A percentile compares a stretch with the other conserved stretches of the same genome.
Evolutionary conservation across 92 coral and sea anemone species (phyloP).

Genomic region (Porites lobata): DNA sequence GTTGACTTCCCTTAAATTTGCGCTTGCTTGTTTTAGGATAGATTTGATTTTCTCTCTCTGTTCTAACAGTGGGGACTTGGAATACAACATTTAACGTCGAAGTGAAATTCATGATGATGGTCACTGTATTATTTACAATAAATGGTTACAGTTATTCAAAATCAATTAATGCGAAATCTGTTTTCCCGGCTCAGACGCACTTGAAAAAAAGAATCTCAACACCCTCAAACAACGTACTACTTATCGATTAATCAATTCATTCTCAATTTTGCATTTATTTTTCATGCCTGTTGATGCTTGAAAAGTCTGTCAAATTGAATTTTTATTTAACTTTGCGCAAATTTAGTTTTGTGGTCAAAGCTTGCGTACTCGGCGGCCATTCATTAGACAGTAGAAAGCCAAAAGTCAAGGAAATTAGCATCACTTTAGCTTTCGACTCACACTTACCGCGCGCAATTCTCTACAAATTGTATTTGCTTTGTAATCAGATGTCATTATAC

Average conservation of each 20-base stretch:
- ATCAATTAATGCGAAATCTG: conserved; percentile 14
- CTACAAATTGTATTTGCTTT: conserved; percentile 48
- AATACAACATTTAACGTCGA: neutral
- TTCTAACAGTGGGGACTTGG: neutral
- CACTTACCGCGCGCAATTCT: conserved; percentile 28
- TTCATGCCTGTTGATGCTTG: conserved; percentile 1
- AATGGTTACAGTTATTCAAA: conserved; percentile 41
- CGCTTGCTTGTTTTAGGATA: neutral
- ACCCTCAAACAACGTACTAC: conserved; percentile 9
- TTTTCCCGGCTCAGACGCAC: conserved; percentile 24
- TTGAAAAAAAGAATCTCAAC: conserved; percentile 26
- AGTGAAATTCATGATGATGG: neutral
- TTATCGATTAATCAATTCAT: conserved; percentile 19
- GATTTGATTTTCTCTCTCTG: neutral
- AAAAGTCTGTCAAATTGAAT: conserved; percentile 10
- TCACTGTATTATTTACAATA: conserved; percentile 25
- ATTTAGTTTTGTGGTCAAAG: conserved; percentile 4
- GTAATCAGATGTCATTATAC: conserved; percentile 45
- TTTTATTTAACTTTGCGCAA: neutral
- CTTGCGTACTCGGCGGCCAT: neutral
- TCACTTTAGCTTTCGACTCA: conserved; percentile 9
- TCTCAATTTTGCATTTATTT: conserved; percentile 12
- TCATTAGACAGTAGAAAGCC: conserved; percentile 32
- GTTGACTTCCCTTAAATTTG: neutral
- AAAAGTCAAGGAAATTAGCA: conserved; percentile 43